Percentiles rank a stretch among this genome's conserved stretches.
phyloP scores from a whole-genome alignment of 2,888 invertebrate genomes.

The Amphipyra tragopoginis region DNA sequence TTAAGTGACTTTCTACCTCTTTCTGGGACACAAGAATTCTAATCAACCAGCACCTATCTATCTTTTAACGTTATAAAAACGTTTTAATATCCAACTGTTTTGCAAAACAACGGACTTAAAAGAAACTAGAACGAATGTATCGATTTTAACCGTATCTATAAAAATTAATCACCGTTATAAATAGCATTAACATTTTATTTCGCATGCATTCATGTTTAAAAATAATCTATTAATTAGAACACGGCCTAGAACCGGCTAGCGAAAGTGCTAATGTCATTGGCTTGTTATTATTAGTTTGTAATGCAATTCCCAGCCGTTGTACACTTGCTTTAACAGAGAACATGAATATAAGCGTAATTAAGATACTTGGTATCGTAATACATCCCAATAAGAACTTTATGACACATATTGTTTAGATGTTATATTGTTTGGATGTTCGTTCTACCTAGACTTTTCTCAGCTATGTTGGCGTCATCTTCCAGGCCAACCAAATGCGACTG shows the following conservation, averaged over 20 bases:
- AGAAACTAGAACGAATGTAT: slow-evolving; percentile 1
- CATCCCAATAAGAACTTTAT: too few relatives aligned
- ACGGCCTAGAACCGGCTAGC: slow-evolving; percentile 68
- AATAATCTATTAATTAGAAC: slow-evolving; percentile 66
- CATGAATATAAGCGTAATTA: neutral
- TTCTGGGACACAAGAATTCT: too few relatives aligned
- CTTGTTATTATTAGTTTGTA: slow-evolving; percentile 63
- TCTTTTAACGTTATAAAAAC: slow-evolving; percentile 13
- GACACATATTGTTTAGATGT: too few relatives aligned
- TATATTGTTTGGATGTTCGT: too few relatives aligned
- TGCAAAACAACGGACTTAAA: neutral
- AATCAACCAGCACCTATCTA: neutral
- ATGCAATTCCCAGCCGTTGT: slow-evolving; percentile 39
- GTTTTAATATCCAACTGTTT: neutral
- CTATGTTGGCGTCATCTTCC: too few relatives aligned
- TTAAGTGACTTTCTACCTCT: too few relatives aligned
- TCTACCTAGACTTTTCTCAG: too few relatives aligned
- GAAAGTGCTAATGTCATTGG: slow-evolving; percentile 75
- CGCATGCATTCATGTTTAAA: slow-evolving; percentile 61
- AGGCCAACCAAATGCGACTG: too few relatives aligned
- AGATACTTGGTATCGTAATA: too few relatives aligned
- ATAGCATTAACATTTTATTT: slow-evolving; percentile 35
- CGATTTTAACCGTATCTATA: slow-evolving; percentile 1
- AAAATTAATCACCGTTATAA: slow-evolving; percentile 32
- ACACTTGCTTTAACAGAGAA: slow-evolving; percentile 1